These are phyloP conservation scores for Nephila pilipes DNA, from an alignment of 1,140 invertebrate genomes.

Conservation along the genomic window DNA sequence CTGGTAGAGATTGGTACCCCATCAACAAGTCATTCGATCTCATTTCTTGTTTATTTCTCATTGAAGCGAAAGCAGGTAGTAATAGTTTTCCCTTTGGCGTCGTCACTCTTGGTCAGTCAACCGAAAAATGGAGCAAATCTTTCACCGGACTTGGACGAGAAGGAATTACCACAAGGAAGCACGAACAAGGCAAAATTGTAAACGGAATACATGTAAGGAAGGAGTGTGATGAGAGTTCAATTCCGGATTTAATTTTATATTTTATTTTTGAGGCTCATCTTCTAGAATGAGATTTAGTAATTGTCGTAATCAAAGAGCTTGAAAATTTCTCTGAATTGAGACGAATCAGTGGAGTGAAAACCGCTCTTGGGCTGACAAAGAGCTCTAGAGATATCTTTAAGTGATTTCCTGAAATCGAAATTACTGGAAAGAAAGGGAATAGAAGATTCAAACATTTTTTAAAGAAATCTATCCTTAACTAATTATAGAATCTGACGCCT, in stretches of 20 bases:
- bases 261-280: background rate
- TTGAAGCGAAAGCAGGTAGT: conserved; percentile 49
- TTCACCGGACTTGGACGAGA: background rate
- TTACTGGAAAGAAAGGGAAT: background rate
- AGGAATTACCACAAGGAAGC: conserved; percentile 12
- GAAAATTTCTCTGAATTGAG: background rate
- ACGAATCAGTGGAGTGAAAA: conserved; percentile 20
- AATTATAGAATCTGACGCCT: no score
- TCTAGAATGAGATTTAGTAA: background rate
- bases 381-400: background rate
- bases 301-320: background rate
- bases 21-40: conserved; percentile 37
- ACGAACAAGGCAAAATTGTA: background rate
- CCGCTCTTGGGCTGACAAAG: background rate
- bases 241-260: conserved; percentile 16
- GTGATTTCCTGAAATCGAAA: background rate
- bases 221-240: background rate
- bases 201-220: conserved; percentile 30
- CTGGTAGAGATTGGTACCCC: conserved; percentile 50
- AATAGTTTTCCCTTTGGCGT: conserved; percentile 24
- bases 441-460: no score
- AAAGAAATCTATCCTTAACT: no score
- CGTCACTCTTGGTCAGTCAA: conserved; percentile 34
- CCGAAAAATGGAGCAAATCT: conserved; percentile 62
- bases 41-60: conserved; percentile 42